These are phyloP conservation scores for Drosophila helvetica DNA, from an alignment of 2,888 invertebrate genomes.

Conservation along the genomic window DNA sequence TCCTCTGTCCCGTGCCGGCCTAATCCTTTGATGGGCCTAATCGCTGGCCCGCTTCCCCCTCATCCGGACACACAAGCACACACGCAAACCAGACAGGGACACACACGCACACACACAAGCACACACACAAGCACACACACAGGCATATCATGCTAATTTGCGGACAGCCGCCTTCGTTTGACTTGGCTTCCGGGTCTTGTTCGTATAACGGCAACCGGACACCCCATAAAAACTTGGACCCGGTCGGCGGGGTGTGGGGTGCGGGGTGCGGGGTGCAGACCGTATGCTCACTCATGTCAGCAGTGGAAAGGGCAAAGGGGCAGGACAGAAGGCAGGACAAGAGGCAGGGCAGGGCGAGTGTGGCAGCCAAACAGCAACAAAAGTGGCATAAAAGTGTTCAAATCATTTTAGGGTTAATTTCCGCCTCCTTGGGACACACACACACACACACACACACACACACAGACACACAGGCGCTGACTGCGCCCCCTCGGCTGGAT, in stretches of 20 bases:
- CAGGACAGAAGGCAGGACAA: slow-evolving; percentile 4
- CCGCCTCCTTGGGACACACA: slow-evolving; percentile 52
- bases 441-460: slow-evolving; percentile 15
- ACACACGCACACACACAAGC: slow-evolving; percentile 28
- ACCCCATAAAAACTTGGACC: slow-evolving; percentile 73
- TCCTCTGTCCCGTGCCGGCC: slow-evolving; percentile 56
- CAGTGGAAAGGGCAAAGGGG: slow-evolving; percentile 2
- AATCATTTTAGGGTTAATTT: slow-evolving; percentile 75
- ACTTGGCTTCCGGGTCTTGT: slow-evolving; percentile 70
- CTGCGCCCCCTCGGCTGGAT: slow-evolving; percentile 4
- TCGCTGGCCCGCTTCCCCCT: slow-evolving; percentile 58
- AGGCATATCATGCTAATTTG: slow-evolving; percentile 75
- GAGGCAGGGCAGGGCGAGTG: slow-evolving; percentile 3
- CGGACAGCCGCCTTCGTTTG: slow-evolving; percentile 77
- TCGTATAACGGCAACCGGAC: slow-evolving; percentile 71
- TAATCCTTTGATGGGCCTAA: slow-evolving; percentile 80
- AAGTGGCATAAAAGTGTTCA: slow-evolving; percentile 74
- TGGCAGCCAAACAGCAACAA: slow-evolving; percentile 24
- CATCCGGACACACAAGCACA: slow-evolving; percentile 16
- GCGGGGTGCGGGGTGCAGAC: slow-evolving; percentile 7
- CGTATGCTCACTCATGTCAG: slow-evolving; percentile 56
- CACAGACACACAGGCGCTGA: slow-evolving; percentile 14
- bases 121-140: too few relatives aligned
- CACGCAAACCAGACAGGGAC: neutral
- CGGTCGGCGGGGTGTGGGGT: slow-evolving; percentile 28